Evolutionary conservation across 1,140 invertebrate species (phyloP), one percentile per base, ranked within the genome.

Genomic region (Nasonia vitripennis): DNA sequence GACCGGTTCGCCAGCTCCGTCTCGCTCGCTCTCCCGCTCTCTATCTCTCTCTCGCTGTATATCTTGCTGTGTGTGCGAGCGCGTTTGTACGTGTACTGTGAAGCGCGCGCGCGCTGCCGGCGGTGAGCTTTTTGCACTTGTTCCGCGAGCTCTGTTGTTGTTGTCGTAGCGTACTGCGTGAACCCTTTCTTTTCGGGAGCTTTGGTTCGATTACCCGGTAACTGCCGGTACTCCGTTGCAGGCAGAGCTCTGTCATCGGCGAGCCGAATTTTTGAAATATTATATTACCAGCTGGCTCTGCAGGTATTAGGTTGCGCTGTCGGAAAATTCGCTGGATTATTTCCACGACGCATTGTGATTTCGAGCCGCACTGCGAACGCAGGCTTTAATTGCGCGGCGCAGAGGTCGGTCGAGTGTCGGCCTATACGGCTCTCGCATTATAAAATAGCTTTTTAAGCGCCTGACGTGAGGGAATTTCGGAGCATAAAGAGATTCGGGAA

Each of bases 21-120:
- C 67, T 14, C 27, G 55, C 51, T 48, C 27, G 81, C 17, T 23
- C 9, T n/a, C 9, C 17, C 27, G 14, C 83, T 14, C 71, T 80
- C 79, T 85, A 45, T 90, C 89, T 83, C 90, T 89, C 73, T 91
- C 89, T 86, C 91, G 91, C 71, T 91, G 91, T 41, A 41, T 41
- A 41, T 9, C 0, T 62, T 5, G 3, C 14, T 62, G 9, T 68
- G 92, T 45, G 14, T 41, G 27, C 27, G 68, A 2, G 37, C 17
- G 74, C 2, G 11, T 75, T 37, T 41, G 17, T 45, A 20, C 6
- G 31, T 23, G 14, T 45, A 23, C 37, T 75, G 2, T 9, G n/a
- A n/a, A n/a, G 20, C 6, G 17, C n/a, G 55, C 55, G 55, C 55
- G 55, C 55, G 55, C 55, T 55, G 55, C 55, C 9, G 20, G 20